Base-by-base conservation (phyloP, 2,797 vertebrate species). In the Aselliscus stoliczkanus region DNA sequence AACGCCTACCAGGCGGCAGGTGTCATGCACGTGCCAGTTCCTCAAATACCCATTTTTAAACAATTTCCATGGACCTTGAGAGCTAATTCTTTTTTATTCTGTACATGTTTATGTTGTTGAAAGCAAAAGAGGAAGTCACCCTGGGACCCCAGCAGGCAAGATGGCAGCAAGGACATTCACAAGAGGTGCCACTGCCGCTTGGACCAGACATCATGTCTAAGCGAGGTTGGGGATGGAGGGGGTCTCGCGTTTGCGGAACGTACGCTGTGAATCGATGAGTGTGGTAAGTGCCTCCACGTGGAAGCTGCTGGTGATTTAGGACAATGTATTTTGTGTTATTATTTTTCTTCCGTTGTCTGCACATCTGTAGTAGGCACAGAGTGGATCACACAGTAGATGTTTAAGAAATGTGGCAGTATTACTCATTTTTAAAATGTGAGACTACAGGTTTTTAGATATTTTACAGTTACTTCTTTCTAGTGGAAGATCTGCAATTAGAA, bases 51-150 rank as follows among this genome's bases (percentile, higher is more conserved):
- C 5, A 39, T 82, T 56, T 27, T 29, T 4, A 10, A 21, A 9
- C 3, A 21, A 9, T 79, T 69, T 72, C 81, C 7, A 23, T 31
- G 52, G 44, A 42, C 85, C 69, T 20, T 73, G 42, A 50, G 69
- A 94, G 88, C 23, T 92, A 62, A 70, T 90, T 52, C 54, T 90
- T 72, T 42, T 60, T n/a, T 80, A 7, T 56, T 50, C 18, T 84
- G 2, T 92, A 4, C 23, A 5, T 60, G 0, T 96, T 0, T 87
- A 27, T 86, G 34, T 90, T 87, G 83, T 90, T 87, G 83, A 81
- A 95, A 96, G 81, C 77, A 60, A 95, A 52, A 96, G 52, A 37
- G 62, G 65, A 90, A 62, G 52, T 18, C 44, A 23, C 10, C 44
- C n/a, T 39, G 84, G 73, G 60, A 89, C 81, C n/a, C 34, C 18